Percentiles rank a stretch among this genome's conserved stretches.
Evolutionary conservation across 2,797 vertebrate genomes (phyloP).

Genomic region (Microctenopoma lineatum): DNA sequence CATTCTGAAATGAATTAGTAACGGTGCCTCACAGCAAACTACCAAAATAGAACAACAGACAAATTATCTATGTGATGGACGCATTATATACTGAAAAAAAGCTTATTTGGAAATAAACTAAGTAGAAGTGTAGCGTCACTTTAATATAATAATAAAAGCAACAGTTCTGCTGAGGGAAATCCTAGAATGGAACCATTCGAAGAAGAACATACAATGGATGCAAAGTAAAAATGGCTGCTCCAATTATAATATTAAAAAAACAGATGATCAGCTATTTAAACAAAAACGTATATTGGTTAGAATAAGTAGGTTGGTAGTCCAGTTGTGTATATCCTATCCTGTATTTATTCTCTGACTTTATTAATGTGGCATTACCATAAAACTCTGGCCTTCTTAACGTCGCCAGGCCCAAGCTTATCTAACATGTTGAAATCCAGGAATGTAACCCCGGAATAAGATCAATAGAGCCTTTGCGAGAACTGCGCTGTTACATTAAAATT

Average conservation of each 20-base stretch:
- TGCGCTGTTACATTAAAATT: slow-evolving; percentile 76
- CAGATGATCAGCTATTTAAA: not conserved
- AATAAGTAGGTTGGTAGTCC: slow-evolving; percentile 11
- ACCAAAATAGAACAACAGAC: too few species aligned
- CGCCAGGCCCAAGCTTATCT: slow-evolving; percentile 58
- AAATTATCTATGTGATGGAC: not conserved
- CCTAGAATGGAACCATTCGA: not conserved
- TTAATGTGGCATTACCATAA: slow-evolving; percentile 46
- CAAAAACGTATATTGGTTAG: not conserved
- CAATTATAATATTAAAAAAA: not conserved
- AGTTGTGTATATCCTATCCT: slow-evolving; percentile 33
- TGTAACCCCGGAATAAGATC: slow-evolving; percentile 60
- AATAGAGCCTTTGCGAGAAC: slow-evolving; percentile 68
- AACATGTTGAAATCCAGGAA: slow-evolving; percentile 46
- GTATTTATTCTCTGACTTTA: slow-evolving; percentile 44
- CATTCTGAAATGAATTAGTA: not conserved
- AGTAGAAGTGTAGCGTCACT: not conserved
- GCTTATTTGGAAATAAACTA: not conserved
- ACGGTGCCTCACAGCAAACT: not conserved
- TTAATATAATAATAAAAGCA: not conserved
- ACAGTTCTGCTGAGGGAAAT: slow-evolving; percentile 14
- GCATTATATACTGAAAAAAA: not conserved
- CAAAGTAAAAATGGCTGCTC: slow-evolving; percentile 9
- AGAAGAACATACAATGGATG: not conserved
- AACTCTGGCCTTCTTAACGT: slow-evolving; percentile 27